Conservation (phyloP, 2,888 invertebrate species). For the Brachyopa scutellaris region DNA sequence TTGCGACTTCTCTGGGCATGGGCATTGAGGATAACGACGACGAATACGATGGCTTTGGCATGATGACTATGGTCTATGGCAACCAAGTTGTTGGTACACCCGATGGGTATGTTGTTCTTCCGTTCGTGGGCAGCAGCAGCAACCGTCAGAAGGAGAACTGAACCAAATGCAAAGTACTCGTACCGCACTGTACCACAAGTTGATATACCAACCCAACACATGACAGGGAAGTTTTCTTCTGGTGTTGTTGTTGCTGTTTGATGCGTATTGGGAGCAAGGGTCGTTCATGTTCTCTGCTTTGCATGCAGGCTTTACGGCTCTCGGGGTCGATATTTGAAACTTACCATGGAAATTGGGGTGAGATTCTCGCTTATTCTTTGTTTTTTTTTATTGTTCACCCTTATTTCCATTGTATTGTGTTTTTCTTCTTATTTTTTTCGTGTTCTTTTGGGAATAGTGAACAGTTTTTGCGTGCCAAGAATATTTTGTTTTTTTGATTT, state of each 20-base stretch:
- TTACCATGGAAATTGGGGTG: constrained; percentile 69
- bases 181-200: constrained; percentile 20
- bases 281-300: constrained; percentile 42
- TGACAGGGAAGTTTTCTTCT: constrained; percentile 68
- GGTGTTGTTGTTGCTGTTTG: constrained; percentile 43
- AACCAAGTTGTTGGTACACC: constrained; percentile 49
- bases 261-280: constrained; percentile 66
- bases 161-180: constrained; percentile 21
- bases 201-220: constrained; percentile 68
- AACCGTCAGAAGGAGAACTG: neutral
- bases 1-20: constrained; percentile 70
- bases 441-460: constrained; percentile 53
- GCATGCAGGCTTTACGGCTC: constrained; percentile 43
- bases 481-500: constrained; percentile 59
- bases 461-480: constrained; percentile 62
- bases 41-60: neutral
- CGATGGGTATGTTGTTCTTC: constrained; percentile 52
- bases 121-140: constrained; percentile 27
- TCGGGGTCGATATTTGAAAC: constrained; percentile 71
- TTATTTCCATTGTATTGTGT: constrained; percentile 19
- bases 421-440: neutral
- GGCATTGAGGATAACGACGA: constrained; percentile 64
- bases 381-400: constrained; percentile 22
- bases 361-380: constrained; percentile 48
- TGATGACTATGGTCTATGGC: neutral